phyloP scores from a whole-genome alignment of 1,140 invertebrate species.

The Magallana ariakensis region DNA sequence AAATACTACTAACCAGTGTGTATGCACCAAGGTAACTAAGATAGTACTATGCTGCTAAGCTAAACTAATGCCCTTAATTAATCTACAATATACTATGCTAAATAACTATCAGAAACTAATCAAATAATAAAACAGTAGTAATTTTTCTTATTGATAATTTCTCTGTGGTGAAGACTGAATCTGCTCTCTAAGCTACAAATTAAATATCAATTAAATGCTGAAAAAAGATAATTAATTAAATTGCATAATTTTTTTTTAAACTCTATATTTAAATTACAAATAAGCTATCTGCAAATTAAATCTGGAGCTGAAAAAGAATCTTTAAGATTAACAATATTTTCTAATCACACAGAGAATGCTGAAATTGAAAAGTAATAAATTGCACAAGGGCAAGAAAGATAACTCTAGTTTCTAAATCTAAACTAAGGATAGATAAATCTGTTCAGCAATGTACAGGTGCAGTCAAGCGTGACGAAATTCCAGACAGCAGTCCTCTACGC shows the following conservation, averaged over 20 bases:
- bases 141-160: neutral
- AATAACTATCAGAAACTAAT: neutral
- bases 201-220: neutral
- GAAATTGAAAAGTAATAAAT: neutral
- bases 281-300: neutral
- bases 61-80: neutral
- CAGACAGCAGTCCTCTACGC: conserved; percentile 18
- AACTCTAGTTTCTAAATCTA: neutral
- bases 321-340: neutral
- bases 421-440: conserved; percentile 25
- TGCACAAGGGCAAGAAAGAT: neutral
- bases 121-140: neutral
- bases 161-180: neutral
- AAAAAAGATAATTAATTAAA: neutral
- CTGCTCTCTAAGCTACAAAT: neutral
- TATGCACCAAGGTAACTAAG: neutral
- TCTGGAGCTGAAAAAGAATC: neutral
- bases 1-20: neutral
- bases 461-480: conserved; percentile 12
- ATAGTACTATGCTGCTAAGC: neutral
- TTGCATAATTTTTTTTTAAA: neutral
- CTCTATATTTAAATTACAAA: neutral
- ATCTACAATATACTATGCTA: too few species aligned
- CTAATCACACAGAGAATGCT: neutral
- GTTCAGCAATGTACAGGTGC: neutral